phyloP scores from a whole-genome alignment of 92 coral and sea anemone species.

The Porites lobata region DNA sequence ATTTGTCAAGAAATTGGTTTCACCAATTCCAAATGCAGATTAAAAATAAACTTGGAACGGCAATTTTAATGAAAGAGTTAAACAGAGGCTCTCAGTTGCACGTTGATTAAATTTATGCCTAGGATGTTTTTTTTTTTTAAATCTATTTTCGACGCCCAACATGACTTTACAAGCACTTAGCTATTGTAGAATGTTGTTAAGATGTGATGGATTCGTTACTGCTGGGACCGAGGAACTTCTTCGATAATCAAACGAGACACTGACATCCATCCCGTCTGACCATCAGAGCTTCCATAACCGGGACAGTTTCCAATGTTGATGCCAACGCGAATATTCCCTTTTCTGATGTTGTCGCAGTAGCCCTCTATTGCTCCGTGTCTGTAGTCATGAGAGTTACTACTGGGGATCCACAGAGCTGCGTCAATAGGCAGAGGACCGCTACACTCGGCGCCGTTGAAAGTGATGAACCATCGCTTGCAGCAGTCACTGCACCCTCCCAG shows the following conservation, averaged over 20 bases:
- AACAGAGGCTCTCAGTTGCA: no score
- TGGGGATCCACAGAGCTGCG: not conserved
- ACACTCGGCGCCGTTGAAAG: conserved; percentile 53
- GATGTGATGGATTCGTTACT: no score
- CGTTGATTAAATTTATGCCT: no score
- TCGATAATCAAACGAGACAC: conserved; percentile 46
- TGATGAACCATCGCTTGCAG: conserved; percentile 50
- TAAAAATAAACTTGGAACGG: no score
- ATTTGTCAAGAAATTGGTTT: no score
- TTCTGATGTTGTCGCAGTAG: conserved; percentile 21
- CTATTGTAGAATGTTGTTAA: no score
- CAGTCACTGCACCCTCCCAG: not conserved
- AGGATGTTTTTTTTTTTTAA: no score
- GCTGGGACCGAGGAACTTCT: conserved; percentile 21
- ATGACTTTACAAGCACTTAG: no score
- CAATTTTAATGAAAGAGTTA: no score
- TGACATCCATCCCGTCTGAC: conserved; percentile 12
- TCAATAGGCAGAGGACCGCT: conserved; percentile 32
- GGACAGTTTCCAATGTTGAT: conserved; percentile 43
- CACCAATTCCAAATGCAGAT: no score
- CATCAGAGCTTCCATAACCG: not conserved
- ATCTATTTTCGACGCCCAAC: no score
- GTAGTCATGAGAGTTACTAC: not conserved
- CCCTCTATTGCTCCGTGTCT: conserved; percentile 33
- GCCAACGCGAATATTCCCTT: conserved; percentile 37